These are phyloP conservation scores for Hemibagrus wyckioides DNA, from an alignment of 2,113 vertebrate species.

Conservation along the genomic window DNA sequence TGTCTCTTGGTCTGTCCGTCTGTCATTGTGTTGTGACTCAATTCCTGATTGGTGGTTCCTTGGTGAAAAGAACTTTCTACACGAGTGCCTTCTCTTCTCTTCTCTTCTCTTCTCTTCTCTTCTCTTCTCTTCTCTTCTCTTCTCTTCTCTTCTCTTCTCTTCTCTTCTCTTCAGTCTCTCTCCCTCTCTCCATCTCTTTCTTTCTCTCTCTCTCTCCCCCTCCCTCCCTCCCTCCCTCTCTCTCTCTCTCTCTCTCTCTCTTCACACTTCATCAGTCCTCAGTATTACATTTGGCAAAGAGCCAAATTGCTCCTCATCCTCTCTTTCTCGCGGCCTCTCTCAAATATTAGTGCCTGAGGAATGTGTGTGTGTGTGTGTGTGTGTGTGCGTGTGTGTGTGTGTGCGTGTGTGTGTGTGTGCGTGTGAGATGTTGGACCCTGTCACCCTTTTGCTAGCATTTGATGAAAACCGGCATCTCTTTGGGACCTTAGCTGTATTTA, in stretches of 20 bases:
- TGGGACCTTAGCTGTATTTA: neutral
- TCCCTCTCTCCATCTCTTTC: neutral
- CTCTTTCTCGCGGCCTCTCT: neutral
- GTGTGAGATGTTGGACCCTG: conserved; percentile 22
- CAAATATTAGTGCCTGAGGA: neutral
- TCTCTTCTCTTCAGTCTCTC: neutral
- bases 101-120: neutral
- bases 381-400: conserved; percentile 7
- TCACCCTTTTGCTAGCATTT: conserved; percentile 17
- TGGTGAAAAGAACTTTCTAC: neutral
- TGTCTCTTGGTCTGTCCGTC: neutral
- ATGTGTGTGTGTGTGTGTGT: neutral
- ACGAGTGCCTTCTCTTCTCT: neutral
- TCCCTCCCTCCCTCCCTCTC: conserved; percentile 39
- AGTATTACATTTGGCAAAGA: neutral
- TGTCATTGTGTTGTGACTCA: neutral
- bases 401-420: conserved; percentile 1
- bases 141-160: too few species aligned
- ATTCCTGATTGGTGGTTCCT: neutral
- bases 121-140: too few species aligned
- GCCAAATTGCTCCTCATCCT: neutral
- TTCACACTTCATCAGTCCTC: conserved; percentile 13
- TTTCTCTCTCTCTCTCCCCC: conserved; percentile 47
- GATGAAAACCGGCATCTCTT: neutral
- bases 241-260: conserved; percentile 57